Evolutionary conservation across 2,797 vertebrate species (phyloP), one percentile per base, ranked within the genome.

Genomic region (Bufotes viridis): DNA sequence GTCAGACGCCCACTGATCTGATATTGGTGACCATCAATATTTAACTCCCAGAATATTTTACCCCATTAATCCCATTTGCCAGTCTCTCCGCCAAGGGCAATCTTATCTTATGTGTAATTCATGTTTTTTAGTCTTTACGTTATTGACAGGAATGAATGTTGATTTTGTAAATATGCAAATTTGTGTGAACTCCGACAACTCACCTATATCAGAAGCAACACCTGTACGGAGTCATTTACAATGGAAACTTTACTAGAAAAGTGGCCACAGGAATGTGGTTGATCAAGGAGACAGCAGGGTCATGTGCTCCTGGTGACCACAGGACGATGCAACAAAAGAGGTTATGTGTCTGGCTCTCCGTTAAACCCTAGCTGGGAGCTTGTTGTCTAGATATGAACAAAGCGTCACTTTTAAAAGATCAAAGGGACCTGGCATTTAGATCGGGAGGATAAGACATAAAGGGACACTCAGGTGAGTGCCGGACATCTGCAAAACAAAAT

Each of bases 401-500:
- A 89, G 85, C 65, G 12, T 26, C 63, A 87, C 55, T 87, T 89
- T 78, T 87, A 79, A 84, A 80, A 87, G 85, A 89, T 89, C 88
- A 89, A 89, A 89, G 85, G 75, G 29, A 87, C 24, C 1, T 7
- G 75, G 49, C 57, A 89, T 89, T 89, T 87, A 89, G 88, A 89
- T 89, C 74, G 20, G 81, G 81, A 72, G 18, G 85, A 89, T 89
- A 89, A 89, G 81, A 84, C 24, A 79, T 82, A 87, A 81, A 87
- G 81, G 78, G 74, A 70, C 78, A 70, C 81, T 87, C 85, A 89
- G 88, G 88, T 89, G 85, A 83, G 74, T 57, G 60, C 57, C 72
- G 85, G 85, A 89, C 88, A 89, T 89, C 88, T 89, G 88, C 88
- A 89, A 87, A 89, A 80, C 65, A 84, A 87, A 69, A 87, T 89